Evolutionary conservation across 1,140 invertebrate genomes (phyloP), one percentile per base, ranked within the genome.

Genomic region (Drosophila nigrodunni): DNA sequence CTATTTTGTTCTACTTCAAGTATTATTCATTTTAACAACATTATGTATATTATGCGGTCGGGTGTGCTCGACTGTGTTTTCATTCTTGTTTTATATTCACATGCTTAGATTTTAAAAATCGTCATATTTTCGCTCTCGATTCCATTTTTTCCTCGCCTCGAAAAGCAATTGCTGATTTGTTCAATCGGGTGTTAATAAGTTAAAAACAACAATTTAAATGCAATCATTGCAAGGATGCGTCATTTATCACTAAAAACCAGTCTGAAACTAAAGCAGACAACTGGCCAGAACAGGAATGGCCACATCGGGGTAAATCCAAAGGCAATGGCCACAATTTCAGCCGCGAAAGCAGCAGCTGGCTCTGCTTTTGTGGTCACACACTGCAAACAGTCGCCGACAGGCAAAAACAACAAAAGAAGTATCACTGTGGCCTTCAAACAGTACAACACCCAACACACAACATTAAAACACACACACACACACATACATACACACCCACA

Each of bases 321-420:
- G 30, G 30, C 50, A 54, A 54, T 34, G 30, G 50, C 30, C 50
- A 54, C 50, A 54, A 54, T 54, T 54, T 35, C 30, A 25, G 50
- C 50, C 50, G n/a, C 50, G 30, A 54, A 54, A 34, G 25, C 30
- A 37, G 50, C 30, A 35, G 30, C 59, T 50, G 57, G n/a, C 41
- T 43, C 39, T 43, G 59, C 46, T 50, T 50, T 50, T 62, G 59
- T 46, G 59, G 46, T 62, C 46, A 50, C 46, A 50, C 34, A 62
- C 59, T 62, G 59, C 44, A 49, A 62, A 57, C 21, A 25, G 35
- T 39, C 6, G 54, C 54, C 37, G n/a, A 30, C 59, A 62, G 15
- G 25, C 30, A 54, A 34, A 30, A 15, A 37, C 2, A 35, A 60
- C 43, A 34, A 30, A 25, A 34, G 58, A 3, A 47, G 44, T 7